Evolutionary conservation across 2,113 vertebrate genomes (phyloP).

Genomic region (Eonycteris spelaea): DNA sequence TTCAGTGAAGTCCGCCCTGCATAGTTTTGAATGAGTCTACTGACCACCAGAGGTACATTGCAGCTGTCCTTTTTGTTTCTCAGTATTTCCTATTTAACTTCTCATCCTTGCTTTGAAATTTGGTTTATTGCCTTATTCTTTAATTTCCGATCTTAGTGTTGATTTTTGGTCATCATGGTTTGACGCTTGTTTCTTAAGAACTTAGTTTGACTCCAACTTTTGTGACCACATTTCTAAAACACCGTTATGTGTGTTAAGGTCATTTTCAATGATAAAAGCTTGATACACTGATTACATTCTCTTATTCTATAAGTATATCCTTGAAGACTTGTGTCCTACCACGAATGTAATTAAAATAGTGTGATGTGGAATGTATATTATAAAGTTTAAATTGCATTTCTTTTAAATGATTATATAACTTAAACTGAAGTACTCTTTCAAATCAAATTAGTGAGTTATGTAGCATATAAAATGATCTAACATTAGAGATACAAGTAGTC

Average conservation of each 20-base stretch:
- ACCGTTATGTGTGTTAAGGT: neutral
- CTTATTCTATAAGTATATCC: neutral
- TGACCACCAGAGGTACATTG: neutral
- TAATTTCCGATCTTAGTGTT: neutral
- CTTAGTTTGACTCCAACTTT: neutral
- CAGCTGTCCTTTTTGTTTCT: neutral
- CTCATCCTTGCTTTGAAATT: neutral
- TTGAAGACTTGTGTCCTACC: neutral
- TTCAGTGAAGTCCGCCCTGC: neutral
- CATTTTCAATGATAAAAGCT: conserved; percentile 29
- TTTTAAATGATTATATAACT: conserved; percentile 19
- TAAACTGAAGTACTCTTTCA: conserved; percentile 1
- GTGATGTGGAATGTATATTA: neutral
- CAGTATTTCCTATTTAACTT: neutral
- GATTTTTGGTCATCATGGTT: neutral
- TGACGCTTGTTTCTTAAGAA: neutral
- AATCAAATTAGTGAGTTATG: conserved; percentile 10
- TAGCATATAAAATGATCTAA: neutral
- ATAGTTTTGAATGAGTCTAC: neutral
- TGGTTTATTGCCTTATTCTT: neutral
- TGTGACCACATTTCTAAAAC: neutral
- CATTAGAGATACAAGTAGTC: neutral
- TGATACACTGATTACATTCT: neutral
- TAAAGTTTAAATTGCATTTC: conserved; percentile 31
- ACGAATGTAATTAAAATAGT: neutral